These are phyloP conservation scores for Plectropomus leopardus DNA, from an alignment of 2,113 vertebrate genomes.

Conservation along the genomic window DNA sequence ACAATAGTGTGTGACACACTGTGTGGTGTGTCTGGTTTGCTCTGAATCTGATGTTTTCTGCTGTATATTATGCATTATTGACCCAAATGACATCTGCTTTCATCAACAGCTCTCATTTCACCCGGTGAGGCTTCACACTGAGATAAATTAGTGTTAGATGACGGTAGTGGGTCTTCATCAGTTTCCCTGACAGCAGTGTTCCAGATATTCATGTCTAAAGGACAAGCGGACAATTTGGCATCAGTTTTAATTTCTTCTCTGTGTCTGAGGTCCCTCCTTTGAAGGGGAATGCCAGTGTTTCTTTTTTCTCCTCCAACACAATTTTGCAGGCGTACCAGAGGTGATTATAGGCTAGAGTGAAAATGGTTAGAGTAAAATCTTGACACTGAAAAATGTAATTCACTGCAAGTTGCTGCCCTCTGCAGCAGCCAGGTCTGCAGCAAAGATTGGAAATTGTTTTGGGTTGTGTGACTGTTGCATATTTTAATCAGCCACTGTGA, in stretches of 20 bases:
- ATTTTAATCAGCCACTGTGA: not conserved
- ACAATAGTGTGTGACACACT: not conserved
- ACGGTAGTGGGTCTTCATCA: not conserved
- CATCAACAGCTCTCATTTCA: not conserved
- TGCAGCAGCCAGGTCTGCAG: not conserved
- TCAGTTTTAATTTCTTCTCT: not conserved
- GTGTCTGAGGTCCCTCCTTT: not conserved
- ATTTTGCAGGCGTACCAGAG: not conserved
- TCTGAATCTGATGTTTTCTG: not conserved
- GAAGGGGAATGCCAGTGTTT: not conserved
- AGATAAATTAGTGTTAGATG: not conserved
- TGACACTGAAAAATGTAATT: constrained; percentile 16
- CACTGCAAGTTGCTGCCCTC: not conserved
- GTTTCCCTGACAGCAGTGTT: not conserved
- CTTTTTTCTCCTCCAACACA: not conserved
- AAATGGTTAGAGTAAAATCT: constrained; percentile 10
- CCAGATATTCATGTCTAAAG: not conserved
- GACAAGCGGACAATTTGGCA: not conserved
- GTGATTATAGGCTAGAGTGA: constrained; percentile 22
- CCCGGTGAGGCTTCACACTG: not conserved
- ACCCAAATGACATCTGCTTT: not conserved
- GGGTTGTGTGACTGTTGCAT: not conserved
- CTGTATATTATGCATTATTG: not conserved
- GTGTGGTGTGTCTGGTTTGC: not conserved
- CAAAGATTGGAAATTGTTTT: not conserved